Conservation (phyloP, 2,888 invertebrate species). For the Eudemis profundana region DNA sequence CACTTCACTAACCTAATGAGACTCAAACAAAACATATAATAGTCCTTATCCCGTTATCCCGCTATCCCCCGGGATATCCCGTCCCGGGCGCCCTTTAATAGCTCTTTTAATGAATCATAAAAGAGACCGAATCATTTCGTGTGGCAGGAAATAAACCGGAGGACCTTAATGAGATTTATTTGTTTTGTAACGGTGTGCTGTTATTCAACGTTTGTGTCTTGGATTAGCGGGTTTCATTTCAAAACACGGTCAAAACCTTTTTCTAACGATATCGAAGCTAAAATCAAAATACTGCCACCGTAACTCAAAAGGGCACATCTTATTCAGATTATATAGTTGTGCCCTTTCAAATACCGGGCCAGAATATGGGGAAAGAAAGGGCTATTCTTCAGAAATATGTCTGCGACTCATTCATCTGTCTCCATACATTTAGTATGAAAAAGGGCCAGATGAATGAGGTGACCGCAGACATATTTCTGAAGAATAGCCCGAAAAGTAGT, state of each 20-base stretch:
- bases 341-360: too few species aligned
- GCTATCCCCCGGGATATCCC: conserved; percentile 9
- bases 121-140: conserved; percentile 32
- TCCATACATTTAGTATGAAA: too few species aligned
- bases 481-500: too few species aligned
- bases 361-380: too few species aligned
- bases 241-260: background rate
- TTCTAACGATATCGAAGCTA: too few species aligned
- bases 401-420: too few species aligned
- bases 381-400: too few species aligned
- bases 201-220: conserved; percentile 1
- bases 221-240: background rate
- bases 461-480: too few species aligned
- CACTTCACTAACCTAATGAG: conserved; percentile 7
- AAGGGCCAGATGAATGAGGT: too few species aligned
- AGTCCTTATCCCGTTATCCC: conserved; percentile 8
- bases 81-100: conserved; percentile 25
- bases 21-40: conserved; percentile 14
- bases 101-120: conserved; percentile 39
- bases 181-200: background rate
- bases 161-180: conserved; percentile 32
- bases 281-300: too few species aligned
- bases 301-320: too few species aligned
- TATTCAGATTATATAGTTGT: too few species aligned
- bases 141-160: conserved; percentile 30